Evolutionary conservation across 2,888 invertebrate species (phyloP), one percentile per base, ranked within the genome.

Genomic region (Phortica magna): DNA sequence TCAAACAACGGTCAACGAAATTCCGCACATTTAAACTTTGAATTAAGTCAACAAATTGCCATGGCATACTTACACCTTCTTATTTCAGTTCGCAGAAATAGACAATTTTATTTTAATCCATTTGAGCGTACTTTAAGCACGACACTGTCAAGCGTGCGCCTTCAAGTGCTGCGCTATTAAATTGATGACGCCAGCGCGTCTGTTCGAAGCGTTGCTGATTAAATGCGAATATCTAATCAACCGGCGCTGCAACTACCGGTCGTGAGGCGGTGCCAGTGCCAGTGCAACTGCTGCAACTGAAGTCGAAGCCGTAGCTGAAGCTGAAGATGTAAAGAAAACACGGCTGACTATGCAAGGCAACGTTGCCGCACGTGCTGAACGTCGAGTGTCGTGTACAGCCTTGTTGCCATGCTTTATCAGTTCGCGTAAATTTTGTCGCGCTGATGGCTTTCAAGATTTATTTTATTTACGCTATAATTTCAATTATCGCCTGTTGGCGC

Each of bases 401-500:
- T 31, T 31, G 59, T 61, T 77, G 74, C 76, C 67, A 31, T 74
- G 74, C 68, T 53, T 81, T 83, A 83, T 84, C 84, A 77, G 79
- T 53, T 80, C 78, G 82, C 79, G 80, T 84, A 82, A 82, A 85
- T 85, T 83, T 78, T 75, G 68, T 59, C 19, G 73, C 41, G 64
- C 64, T 22, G 43, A 43, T 76, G 78, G 79, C 22, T 61, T 31
- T 41, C 10, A 79, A 81, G 88, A 88, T 85, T 85, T 83, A 85
- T 88, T 88, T 85, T 83, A 84, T 81, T 84, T 85, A 81, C 84
- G 74, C 73, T 73, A 81, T 88, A 82, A 83, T 84, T 88, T 85
- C 85, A 85, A 85, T 85, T 88, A 87, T 87, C 84, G 87, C 84
- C 85, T 80, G 73, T 83, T 83, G 85, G 87, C 79, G 77, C 79